phyloP scores from a whole-genome alignment of 2,888 invertebrate species.

The Drosophila helvetica region DNA sequence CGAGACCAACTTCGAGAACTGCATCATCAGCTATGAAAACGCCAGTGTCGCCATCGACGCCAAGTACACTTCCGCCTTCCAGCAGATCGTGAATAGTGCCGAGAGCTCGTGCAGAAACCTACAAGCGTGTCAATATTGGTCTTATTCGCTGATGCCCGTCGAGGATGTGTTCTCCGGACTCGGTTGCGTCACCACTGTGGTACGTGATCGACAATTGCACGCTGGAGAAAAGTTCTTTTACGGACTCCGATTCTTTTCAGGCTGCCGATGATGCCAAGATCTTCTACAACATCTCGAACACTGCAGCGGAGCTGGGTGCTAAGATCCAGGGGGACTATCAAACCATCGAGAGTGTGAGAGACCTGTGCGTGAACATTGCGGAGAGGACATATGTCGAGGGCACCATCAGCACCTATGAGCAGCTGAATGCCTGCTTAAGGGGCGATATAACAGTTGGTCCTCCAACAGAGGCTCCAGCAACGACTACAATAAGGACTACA shows the following conservation, averaged over 20 bases:
- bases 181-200: slow-evolving; percentile 6
- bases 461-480: background rate
- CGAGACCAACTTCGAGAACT: slow-evolving; percentile 27
- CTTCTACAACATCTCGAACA: slow-evolving; percentile 45
- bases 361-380: slow-evolving; percentile 35
- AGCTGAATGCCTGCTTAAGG: slow-evolving; percentile 47
- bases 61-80: background rate
- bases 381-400: slow-evolving; percentile 48
- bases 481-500: background rate
- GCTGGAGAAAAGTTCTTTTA: background rate
- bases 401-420: slow-evolving; percentile 38
- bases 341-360: background rate
- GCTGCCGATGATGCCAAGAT: slow-evolving; percentile 39
- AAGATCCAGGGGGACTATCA: slow-evolving; percentile 25
- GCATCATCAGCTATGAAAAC: slow-evolving; percentile 8
- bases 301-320: slow-evolving; percentile 32
- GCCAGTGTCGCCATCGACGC: background rate
- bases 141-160: background rate
- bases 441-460: background rate
- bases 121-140: slow-evolving; percentile 8
- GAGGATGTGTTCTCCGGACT: slow-evolving; percentile 5
- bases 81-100: background rate
- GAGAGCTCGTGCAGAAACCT: background rate
- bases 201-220: background rate
- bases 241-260: background rate